phyloP scores from a whole-genome alignment of 2,113 vertebrate genomes.

The Eurypyga helias region DNA sequence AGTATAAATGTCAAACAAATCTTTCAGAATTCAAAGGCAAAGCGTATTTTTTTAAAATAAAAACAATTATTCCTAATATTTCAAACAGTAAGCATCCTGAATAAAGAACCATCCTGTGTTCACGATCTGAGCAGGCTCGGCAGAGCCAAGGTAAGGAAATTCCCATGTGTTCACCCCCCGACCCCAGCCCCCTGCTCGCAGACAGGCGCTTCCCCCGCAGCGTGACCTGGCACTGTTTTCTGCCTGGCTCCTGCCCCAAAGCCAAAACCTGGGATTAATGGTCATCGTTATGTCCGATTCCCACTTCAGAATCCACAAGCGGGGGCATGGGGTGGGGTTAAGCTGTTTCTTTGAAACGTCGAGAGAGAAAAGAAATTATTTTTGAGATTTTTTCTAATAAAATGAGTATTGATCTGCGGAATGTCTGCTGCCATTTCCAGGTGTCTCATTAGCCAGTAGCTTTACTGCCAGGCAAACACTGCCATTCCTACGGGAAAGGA shows the following conservation, averaged over 20 bases:
- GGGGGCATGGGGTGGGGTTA: neutral
- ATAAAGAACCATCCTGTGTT: neutral
- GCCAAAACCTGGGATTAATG: neutral
- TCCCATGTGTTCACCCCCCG: neutral
- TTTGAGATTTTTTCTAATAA: neutral
- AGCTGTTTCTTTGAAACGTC: neutral
- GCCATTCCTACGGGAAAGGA: neutral
- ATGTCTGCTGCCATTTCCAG: neutral
- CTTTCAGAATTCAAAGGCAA: neutral
- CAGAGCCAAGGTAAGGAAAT: neutral
- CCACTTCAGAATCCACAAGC: neutral
- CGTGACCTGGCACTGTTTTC: neutral
- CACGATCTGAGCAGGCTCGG: neutral
- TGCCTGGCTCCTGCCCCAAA: neutral
- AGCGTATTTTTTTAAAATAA: neutral
- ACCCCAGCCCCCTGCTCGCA: neutral
- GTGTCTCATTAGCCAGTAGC: neutral
- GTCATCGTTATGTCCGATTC: neutral
- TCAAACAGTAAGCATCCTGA: neutral
- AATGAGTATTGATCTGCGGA: neutral
- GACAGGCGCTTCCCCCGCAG: neutral
- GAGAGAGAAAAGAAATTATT: neutral
- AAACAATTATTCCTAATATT: neutral
- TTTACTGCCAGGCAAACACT: neutral
- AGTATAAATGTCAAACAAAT: neutral